phyloP scores from a whole-genome alignment of 2,113 vertebrate species.

The Coturnix japonica region DNA sequence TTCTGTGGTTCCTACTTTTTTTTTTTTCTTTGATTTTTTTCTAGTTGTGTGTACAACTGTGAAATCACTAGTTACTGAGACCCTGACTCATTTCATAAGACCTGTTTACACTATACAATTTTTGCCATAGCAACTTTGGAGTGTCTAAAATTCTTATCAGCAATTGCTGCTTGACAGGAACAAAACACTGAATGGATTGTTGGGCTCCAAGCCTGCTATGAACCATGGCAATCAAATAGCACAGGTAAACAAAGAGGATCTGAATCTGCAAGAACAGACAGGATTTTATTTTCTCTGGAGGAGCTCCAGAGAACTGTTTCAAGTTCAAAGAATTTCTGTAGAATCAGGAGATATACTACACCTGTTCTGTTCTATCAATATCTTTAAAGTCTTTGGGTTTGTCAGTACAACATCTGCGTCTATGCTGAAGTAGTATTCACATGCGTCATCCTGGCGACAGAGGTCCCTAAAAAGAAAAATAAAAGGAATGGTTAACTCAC shows the following conservation, averaged over 20 bases:
- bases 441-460: slow-evolving; percentile 88
- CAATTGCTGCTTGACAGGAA: neutral
- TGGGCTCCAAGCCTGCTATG: accelerated
- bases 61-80: neutral
- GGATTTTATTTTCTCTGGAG: neutral
- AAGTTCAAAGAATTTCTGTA: neutral
- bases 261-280: neutral
- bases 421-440: slow-evolving; percentile 93
- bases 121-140: neutral
- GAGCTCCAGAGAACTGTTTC: neutral
- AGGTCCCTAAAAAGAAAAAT: slow-evolving; percentile 82
- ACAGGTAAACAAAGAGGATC: neutral
- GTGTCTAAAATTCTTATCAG: neutral
- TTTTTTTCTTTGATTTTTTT: neutral
- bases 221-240: neutral
- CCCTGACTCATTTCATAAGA: neutral
- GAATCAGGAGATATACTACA: slow-evolving; percentile 63
- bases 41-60: neutral
- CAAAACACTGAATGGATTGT: neutral
- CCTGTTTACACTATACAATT: neutral
- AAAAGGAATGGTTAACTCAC: neutral
- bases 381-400: slow-evolving; percentile 89
- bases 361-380: slow-evolving; percentile 98
- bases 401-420: slow-evolving; percentile 94
- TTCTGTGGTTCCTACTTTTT: neutral